Evolutionary conservation across 2,888 invertebrate genomes (phyloP).

Genomic region (Archaeoteleia sp.): DNA sequence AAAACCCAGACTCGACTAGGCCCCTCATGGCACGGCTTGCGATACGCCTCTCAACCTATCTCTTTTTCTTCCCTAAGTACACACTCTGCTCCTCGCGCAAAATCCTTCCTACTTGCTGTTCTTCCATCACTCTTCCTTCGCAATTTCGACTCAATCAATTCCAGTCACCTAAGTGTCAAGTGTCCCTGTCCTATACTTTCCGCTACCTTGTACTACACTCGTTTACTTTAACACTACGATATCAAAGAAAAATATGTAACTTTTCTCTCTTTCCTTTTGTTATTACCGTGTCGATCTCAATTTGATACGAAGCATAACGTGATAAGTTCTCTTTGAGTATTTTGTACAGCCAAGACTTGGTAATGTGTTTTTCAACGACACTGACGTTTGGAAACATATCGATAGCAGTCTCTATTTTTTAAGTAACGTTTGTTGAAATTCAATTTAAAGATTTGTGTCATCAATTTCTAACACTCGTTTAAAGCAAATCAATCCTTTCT

Average conservation of each 20-base stretch:
- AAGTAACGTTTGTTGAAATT: no score
- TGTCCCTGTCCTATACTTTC: slow-evolving; percentile 55
- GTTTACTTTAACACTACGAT: slow-evolving; percentile 43
- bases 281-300: no score
- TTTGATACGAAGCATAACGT: no score
- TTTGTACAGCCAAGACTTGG: no score
- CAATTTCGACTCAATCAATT: slow-evolving; percentile 57
- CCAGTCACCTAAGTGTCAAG: slow-evolving; percentile 68
- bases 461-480: no score
- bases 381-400: no score
- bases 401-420: no score
- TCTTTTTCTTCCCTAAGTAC: slow-evolving; percentile 42
- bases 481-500: no score
- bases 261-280: no score
- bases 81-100: slow-evolving; percentile 49
- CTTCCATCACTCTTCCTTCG: slow-evolving; percentile 28
- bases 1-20: slow-evolving; percentile 64
- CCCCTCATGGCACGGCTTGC: slow-evolving; percentile 49
- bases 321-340: no score
- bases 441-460: no score
- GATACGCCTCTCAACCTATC: slow-evolving; percentile 52
- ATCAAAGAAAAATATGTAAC: slow-evolving; percentile 57
- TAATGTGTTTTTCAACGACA: no score
- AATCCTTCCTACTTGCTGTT: slow-evolving; percentile 53
- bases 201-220: slow-evolving; percentile 28